Percentiles rank a stretch among this genome's conserved stretches.
phyloP scores from a whole-genome alignment of 2,113 vertebrate genomes.

The Gymnarchus niloticus region DNA sequence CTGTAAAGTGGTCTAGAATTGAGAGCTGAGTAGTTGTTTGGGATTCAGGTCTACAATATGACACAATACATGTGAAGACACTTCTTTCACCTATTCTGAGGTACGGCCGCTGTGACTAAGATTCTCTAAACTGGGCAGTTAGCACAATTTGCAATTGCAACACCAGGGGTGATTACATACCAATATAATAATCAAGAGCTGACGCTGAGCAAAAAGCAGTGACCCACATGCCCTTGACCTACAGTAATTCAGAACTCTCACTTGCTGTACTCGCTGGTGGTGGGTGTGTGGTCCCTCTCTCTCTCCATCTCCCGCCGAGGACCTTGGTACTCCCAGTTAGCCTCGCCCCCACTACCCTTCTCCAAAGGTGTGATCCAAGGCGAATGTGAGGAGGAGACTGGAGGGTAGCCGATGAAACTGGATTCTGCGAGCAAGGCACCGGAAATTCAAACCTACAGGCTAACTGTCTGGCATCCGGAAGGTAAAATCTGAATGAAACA shows the following conservation, averaged over 20 bases:
- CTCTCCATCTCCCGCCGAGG: slow-evolving; percentile 41
- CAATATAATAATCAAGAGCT: not conserved
- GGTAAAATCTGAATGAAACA: too few relatives aligned
- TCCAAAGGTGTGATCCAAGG: slow-evolving; percentile 55
- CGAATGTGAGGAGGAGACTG: slow-evolving; percentile 54
- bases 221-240: not conserved
- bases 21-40: not conserved
- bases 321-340: slow-evolving; percentile 57
- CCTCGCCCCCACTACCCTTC: slow-evolving; percentile 45
- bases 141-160: not conserved
- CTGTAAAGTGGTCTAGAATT: not conserved
- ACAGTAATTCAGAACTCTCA: not conserved
- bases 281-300: slow-evolving; percentile 39
- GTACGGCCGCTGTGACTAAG: too few relatives aligned
- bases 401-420: slow-evolving; percentile 58
- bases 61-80: not conserved
- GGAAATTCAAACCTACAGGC: not conserved
- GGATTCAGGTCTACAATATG: not conserved
- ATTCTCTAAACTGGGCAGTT: not conserved
- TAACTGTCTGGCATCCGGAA: not conserved
- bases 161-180: not conserved
- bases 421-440: slow-evolving; percentile 44
- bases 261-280: slow-evolving; percentile 53
- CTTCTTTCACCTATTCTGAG: not conserved
- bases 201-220: not conserved